Evolutionary conservation across 2,113 vertebrate genomes (phyloP).

Genomic region (Paratilapia polleni): DNA sequence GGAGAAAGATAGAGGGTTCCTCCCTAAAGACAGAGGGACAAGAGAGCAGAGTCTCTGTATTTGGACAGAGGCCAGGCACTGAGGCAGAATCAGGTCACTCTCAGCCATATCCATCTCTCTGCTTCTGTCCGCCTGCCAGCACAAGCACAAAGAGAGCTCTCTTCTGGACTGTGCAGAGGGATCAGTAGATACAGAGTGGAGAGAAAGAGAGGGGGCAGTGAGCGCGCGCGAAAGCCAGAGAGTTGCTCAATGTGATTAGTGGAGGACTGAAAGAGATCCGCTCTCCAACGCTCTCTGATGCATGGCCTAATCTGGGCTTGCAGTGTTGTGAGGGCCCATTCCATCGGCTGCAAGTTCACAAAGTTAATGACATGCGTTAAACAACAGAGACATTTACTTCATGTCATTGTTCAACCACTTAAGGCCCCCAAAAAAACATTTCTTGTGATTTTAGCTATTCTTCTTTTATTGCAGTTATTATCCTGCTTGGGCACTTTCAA

Average conservation of each 20-base stretch:
- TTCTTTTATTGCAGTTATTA: conserved; percentile 18
- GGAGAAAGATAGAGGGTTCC: conserved; percentile 22
- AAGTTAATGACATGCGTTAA: conserved; percentile 65
- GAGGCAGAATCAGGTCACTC: conserved; percentile 81
- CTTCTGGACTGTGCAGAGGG: conserved; percentile 68
- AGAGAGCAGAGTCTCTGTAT: conserved; percentile 53
- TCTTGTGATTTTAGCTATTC: conserved; percentile 13
- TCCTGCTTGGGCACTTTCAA: neutral
- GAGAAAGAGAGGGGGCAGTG: conserved; percentile 53
- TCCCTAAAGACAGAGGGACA: conserved; percentile 54
- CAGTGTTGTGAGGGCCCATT: conserved; percentile 39
- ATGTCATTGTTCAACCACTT: conserved; percentile 17
- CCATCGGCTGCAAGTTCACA: conserved; percentile 51
- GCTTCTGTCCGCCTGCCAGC: conserved; percentile 72
- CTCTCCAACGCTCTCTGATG: conserved; percentile 70
- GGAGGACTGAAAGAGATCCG: conserved; percentile 64
- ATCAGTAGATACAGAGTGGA: conserved; percentile 65
- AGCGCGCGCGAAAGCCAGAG: conserved; percentile 38
- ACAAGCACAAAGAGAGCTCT: conserved; percentile 74
- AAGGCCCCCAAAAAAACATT: conserved; percentile 17
- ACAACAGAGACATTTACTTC: conserved; percentile 23
- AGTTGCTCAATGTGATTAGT: conserved; percentile 71
- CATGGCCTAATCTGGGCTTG: conserved; percentile 68
- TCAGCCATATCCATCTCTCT: conserved; percentile 74
- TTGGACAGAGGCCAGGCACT: conserved; percentile 65